Evolutionary conservation across 2,797 vertebrate genomes (phyloP).

Genomic region (Pogonophryne albipinna): DNA sequence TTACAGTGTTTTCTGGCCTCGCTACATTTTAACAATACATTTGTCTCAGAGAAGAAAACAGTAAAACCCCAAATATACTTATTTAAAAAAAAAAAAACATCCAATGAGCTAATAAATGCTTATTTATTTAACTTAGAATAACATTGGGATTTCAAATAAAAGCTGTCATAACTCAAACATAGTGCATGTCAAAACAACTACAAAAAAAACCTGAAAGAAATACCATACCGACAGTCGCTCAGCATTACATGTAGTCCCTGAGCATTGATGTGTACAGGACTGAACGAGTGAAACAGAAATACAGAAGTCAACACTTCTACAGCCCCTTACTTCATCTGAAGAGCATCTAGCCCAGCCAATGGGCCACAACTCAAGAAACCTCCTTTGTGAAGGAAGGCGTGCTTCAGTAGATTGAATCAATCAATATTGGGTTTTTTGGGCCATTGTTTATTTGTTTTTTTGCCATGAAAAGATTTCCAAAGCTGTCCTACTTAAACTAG

Average conservation of each 20-base stretch:
- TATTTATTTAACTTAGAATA: background rate
- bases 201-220: constrained; percentile 8
- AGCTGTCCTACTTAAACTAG: constrained; percentile 23
- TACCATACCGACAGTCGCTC: constrained; percentile 2
- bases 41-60: too few relatives aligned
- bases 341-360: constrained; percentile 35
- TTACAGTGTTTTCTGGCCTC: background rate
- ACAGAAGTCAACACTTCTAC: constrained; percentile 24
- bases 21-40: background rate
- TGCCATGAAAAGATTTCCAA: constrained; percentile 34
- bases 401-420: constrained; percentile 30
- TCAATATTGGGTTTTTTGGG: constrained; percentile 30
- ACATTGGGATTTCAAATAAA: background rate
- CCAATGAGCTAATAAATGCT: background rate
- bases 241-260: constrained; percentile 45
- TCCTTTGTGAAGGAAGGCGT: constrained; percentile 30
- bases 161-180: background rate
- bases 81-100: background rate
- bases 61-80: background rate
- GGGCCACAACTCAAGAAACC: constrained; percentile 25
- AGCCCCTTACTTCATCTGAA: constrained; percentile 28
- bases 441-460: constrained; percentile 20
- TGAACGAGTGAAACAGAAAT: background rate
- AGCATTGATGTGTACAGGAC: constrained; percentile 23
- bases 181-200: constrained; percentile 12